These are phyloP conservation scores for Darevskia nairensis DNA, from an alignment of 2,797 vertebrate genomes.

Conservation along the genomic window DNA sequence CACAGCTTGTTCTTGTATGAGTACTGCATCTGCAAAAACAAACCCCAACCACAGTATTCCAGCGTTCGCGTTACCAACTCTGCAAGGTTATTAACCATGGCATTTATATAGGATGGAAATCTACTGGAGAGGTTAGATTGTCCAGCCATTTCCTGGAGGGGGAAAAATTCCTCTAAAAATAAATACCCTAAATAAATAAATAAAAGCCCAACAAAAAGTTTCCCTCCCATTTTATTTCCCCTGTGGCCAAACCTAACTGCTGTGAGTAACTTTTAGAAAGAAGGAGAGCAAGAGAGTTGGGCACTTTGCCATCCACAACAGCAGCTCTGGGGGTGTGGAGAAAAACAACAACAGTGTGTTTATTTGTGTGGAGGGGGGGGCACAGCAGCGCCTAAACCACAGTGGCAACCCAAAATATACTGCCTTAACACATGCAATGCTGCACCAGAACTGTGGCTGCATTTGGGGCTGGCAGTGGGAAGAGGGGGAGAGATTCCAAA, in stretches of 20 bases:
- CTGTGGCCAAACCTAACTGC: constrained; percentile 57
- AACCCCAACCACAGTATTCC: neutral
- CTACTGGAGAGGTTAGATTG: constrained; percentile 52
- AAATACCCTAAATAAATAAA: constrained; percentile 17
- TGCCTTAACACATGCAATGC: neutral
- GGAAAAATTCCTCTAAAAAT: constrained; percentile 56
- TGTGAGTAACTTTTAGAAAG: neutral
- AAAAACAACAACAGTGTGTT: constrained; percentile 35
- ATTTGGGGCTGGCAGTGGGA: neutral
- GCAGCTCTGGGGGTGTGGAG: constrained; percentile 67
- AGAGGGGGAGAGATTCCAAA: neutral
- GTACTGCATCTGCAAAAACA: neutral
- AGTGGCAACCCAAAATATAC: neutral
- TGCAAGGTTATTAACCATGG: neutral
- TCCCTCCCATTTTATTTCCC: constrained; percentile 61
- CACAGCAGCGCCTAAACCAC: neutral
- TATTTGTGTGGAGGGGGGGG: constrained; percentile 56
- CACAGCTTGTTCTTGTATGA: neutral
- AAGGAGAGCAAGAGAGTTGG: constrained; percentile 56
- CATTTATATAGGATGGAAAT: constrained; percentile 42
- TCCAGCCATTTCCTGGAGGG: constrained; percentile 51
- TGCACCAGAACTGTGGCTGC: too few species aligned
- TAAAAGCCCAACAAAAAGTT: neutral
- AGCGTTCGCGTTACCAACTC: neutral
- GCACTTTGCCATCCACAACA: constrained; percentile 66